A percentile compares a stretch with the other conserved stretches of the same genome.
Evolutionary conservation across 1,140 invertebrate genomes (phyloP).

Genomic region (Drosophila dunni): DNA sequence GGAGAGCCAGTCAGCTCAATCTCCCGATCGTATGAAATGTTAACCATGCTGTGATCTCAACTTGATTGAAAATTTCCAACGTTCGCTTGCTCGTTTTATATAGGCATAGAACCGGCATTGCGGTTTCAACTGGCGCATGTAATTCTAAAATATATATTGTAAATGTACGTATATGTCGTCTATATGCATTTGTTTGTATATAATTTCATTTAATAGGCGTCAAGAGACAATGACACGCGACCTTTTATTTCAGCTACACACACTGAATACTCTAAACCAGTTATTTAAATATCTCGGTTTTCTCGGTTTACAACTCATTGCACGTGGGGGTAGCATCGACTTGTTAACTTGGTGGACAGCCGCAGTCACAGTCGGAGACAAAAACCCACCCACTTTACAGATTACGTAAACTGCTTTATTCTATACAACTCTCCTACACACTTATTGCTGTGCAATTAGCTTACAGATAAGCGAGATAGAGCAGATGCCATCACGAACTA

Average conservation of each 20-base stretch:
- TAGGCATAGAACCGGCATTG: background rate
- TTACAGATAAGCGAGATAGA: background rate
- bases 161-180: constrained; percentile 17
- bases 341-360: constrained; percentile 1
- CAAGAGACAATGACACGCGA: constrained; percentile 40
- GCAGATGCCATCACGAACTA: background rate
- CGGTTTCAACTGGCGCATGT: constrained; percentile 25
- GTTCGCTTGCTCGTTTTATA: constrained; percentile 51
- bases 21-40: constrained; percentile 63
- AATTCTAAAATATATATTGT: constrained; percentile 17
- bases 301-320: constrained; percentile 19
- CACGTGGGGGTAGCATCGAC: background rate
- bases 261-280: constrained; percentile 22
- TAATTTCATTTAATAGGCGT: constrained; percentile 59
- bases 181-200: constrained; percentile 14
- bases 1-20: constrained; percentile 52
- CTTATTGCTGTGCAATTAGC: background rate
- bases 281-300: constrained; percentile 21
- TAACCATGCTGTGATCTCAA: constrained; percentile 57
- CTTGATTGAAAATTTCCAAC: constrained; percentile 44
- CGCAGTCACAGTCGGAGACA: no score
- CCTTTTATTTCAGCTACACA: constrained; percentile 27
- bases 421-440: background rate
- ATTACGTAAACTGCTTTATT: constrained; percentile 1
- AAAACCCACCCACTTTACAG: constrained; percentile 13